Evolutionary conservation across 2,797 vertebrate genomes (phyloP), one percentile per base, ranked within the genome.

Genomic region (Schizothorax lantsangensis): DNA sequence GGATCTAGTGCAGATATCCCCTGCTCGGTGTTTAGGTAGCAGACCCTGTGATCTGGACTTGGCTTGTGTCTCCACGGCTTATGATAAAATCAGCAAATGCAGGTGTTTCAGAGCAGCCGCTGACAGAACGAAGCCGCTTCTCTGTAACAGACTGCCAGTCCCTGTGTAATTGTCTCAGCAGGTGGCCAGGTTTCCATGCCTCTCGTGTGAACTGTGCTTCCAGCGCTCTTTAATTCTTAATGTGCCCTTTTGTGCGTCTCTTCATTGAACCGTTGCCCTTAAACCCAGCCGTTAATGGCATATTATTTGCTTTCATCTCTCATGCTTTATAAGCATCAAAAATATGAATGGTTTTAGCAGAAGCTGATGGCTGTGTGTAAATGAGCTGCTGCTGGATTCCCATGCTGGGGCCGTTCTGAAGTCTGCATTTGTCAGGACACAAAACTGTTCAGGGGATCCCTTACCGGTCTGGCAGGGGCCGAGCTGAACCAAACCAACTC

Each of bases 161-260:
- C 26, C 64, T 69, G n/a, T 30, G 14, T 71, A 69, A 79, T 30
- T 79, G 38, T 26, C 19, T n/a, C 17, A 8, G 43, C 2, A 6
- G 3, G 9, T 21, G 9, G 30, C 33, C 83, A 57, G 62, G 62
- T 68, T 66, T 45, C 57, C 71, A 30, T 21, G 19, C 43, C 72
- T 33, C 57, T 80, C 52, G 19, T 62, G n/a, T 33, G 57, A 82
- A 54, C 64, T 74, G 71, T 87, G 54, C 84, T 80, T 77, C 62
- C 49, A 64, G 10, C 6, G 72, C 90, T 92, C 88, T 89, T 94
- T 88, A 94, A 94, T 94, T 92, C 79, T 93, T 94, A 93, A 94
- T 94, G 92, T 92, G 90, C 89, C 91, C 93, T 93, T 93, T 92
- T 89, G 90, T 89, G 90, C 86, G 33, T 89, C 57, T 85, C 90